phyloP scores from a whole-genome alignment of 1,140 invertebrate genomes.

The Macrobrachium rosenbergii region DNA sequence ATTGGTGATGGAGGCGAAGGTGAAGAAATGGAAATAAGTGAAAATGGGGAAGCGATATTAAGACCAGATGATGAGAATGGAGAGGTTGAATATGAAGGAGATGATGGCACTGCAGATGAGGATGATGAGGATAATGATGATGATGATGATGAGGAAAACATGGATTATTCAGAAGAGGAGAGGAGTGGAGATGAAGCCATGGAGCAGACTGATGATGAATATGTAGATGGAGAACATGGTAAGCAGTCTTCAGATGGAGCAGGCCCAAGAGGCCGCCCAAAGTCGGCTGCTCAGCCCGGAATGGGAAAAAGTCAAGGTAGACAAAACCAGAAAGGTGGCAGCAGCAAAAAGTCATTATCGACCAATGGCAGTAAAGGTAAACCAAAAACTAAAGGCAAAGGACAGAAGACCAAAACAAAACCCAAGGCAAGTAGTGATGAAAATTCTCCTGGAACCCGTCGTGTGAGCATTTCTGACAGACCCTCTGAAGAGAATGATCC shows the following conservation, averaged over 20 bases:
- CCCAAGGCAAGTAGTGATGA: background rate
- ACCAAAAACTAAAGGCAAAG: background rate
- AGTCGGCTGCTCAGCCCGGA: conserved; percentile 38
- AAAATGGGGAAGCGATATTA: background rate
- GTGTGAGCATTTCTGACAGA: conserved; percentile 30
- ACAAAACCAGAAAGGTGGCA: background rate
- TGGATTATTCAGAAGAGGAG: too few species aligned
- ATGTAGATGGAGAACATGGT: background rate
- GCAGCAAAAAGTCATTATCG: background rate
- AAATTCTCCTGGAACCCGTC: background rate
- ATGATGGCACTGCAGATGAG: too few species aligned
- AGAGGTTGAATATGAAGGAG: background rate
- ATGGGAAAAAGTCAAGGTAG: background rate
- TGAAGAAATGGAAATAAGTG: background rate
- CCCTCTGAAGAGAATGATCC: background rate
- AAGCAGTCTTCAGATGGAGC: background rate
- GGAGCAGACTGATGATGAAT: background rate
- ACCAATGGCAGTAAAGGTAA: background rate
- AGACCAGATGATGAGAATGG: background rate
- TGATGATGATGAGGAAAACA: too few species aligned
- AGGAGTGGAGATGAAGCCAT: too few species aligned
- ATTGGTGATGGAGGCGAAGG: background rate
- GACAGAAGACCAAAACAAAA: background rate
- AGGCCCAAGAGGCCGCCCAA: conserved; percentile 24
- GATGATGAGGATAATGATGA: too few species aligned